A percentile compares a stretch with the other conserved stretches of the same genome.
phyloP scores from a whole-genome alignment of 2,888 invertebrate species.

The Candidula unifasciata region DNA sequence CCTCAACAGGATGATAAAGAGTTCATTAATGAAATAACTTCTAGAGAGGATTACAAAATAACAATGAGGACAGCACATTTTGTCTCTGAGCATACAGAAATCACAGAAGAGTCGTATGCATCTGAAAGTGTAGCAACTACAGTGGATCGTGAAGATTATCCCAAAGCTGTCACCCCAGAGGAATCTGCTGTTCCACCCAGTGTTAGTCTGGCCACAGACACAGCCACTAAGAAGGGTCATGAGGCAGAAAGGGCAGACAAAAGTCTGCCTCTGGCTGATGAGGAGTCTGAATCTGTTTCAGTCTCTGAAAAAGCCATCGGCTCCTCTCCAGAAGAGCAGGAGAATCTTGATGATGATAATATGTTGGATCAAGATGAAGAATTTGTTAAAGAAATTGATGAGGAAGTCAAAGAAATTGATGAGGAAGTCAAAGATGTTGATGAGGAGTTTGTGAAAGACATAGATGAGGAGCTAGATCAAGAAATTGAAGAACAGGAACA shows the following conservation, averaged over 20 bases:
- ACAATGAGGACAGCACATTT: not conserved
- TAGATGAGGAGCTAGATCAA: conserved; percentile 47
- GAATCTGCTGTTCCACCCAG: not conserved
- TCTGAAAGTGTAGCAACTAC: not conserved
- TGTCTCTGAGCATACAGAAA: not conserved
- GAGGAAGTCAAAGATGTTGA: conserved; percentile 53
- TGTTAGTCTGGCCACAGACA: not conserved
- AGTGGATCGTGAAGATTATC: not conserved
- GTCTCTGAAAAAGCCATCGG: conserved; percentile 42
- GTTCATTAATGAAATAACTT: not conserved
- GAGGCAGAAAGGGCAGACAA: conserved; percentile 41
- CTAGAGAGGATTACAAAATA: not conserved
- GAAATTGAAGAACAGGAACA: conserved; percentile 55
- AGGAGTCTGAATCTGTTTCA: conserved; percentile 42
- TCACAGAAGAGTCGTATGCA: not conserved
- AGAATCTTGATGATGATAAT: conserved; percentile 40
- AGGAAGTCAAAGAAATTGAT: conserved; percentile 31
- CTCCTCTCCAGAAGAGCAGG: conserved; percentile 49
- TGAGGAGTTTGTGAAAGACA: conserved; percentile 42
- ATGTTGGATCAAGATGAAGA: conserved; percentile 40
- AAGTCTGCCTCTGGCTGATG: conserved; percentile 3
- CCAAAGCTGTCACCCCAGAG: not conserved
- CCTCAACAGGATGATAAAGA: conserved; percentile 42
- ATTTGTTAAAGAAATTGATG: conserved; percentile 27
- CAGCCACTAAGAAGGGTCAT: conserved; percentile 40